Base-by-base conservation (phyloP, 2,888 invertebrate species). In the Volucella bombylans region DNA sequence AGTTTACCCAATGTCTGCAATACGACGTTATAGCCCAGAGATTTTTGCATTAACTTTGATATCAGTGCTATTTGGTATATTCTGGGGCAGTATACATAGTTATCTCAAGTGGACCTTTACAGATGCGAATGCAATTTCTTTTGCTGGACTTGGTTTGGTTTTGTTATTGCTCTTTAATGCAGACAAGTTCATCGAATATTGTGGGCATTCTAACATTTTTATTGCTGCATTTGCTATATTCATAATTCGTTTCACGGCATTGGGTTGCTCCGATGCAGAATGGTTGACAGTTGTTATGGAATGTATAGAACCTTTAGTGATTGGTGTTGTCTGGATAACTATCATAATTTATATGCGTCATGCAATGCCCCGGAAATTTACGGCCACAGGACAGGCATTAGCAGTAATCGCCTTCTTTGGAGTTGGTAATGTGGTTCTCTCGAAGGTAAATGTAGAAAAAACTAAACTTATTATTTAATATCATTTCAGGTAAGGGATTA, bases 221-320 rank as follows among this genome's bases (percentile, higher is more conserved):
- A 96, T 97, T 88, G 93, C 94, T 81, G 96, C 96, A n/a, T 96
- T 97, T 90, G 94, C 95, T 9, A 93, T 96, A 88, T 97, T 96
- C 90, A 96, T 96, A 85, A 92, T 96, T 72, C 94, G 96, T 65
- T 96, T 95, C 89, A 94, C 94, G 87, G 95, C 94, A 71, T 89
- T 95, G 68, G 94, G 94, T 10, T 92, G 93, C 38, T 76, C 79
- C 14, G 93, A 93, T 73, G 94, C 95, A 78, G 68, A 89, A 8
- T 93, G 94, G 91, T 93, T 95, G 92, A 93, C 95, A n/a, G 91
- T 96, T 54, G 91, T 95, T 49, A 94, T 94, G 89, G 96, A 96
- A 90, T 92, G 94, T 61, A 90, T 96, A 86, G 96, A 96, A 91
- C 94, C 96, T 81, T 94, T 96, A 88, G 95, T 96, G 0, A 92